These are phyloP conservation scores for Otolemur crassicaudatus DNA, from an alignment of 2,797 vertebrate genomes.

Conservation along the genomic window DNA sequence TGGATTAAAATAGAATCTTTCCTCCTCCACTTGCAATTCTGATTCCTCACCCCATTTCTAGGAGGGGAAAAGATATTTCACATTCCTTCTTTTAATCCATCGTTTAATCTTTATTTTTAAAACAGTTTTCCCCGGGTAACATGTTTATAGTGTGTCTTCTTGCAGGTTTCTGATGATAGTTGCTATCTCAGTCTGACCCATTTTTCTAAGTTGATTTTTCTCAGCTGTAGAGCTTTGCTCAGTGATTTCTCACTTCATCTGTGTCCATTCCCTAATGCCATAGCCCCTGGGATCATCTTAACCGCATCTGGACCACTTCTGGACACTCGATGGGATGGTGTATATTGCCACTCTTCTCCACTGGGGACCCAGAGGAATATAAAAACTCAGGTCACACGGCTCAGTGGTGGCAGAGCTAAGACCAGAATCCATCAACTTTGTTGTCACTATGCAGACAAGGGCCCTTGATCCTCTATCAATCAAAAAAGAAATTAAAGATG, in stretches of 20 bases:
- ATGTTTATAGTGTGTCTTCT: conserved; percentile 3
- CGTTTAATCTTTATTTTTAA: conserved; percentile 68
- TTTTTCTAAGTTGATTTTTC: conserved; percentile 63
- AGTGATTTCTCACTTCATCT: conserved; percentile 6
- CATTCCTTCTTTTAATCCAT: conserved; percentile 10
- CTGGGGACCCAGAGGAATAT: not conserved
- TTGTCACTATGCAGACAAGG: not conserved
- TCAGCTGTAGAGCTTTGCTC: not conserved
- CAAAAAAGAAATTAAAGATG: not conserved
- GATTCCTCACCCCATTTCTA: conserved; percentile 7
- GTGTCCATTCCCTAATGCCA: not conserved
- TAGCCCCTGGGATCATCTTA: not conserved
- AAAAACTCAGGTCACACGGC: not conserved
- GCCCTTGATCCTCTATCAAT: not conserved
- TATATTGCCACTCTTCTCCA: not conserved
- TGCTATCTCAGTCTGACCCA: conserved; percentile 32
- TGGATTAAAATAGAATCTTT: conserved; percentile 49
- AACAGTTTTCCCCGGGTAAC: conserved; percentile 21
- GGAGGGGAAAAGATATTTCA: not conserved
- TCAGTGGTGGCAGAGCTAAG: not conserved
- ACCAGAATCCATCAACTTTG: not conserved
- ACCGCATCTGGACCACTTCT: not conserved
- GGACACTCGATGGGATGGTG: not conserved
- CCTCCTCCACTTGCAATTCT: not conserved
- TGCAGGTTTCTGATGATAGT: conserved; percentile 42